These are phyloP conservation scores for Chloropsis hardwickii DNA, from an alignment of 2,113 vertebrate genomes.

Conservation along the genomic window DNA sequence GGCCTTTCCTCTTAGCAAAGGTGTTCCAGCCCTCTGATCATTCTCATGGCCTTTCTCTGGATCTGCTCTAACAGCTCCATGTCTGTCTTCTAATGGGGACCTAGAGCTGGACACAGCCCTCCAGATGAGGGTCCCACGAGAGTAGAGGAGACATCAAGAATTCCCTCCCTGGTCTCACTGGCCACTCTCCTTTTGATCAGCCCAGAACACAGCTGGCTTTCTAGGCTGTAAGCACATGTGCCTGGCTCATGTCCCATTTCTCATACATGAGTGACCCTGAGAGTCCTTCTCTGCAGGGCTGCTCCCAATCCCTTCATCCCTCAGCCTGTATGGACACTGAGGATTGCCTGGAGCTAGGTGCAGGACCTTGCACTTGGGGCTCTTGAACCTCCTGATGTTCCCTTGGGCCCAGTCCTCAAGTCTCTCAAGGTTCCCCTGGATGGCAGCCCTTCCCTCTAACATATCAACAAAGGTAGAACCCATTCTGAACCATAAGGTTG, in stretches of 20 bases:
- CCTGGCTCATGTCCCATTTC: background rate
- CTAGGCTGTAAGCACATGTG: background rate
- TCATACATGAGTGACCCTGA: background rate
- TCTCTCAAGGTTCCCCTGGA: background rate
- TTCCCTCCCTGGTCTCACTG: accelerated
- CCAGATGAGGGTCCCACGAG: background rate
- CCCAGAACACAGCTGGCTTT: background rate
- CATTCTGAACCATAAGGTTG: background rate
- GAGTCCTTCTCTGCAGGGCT: background rate
- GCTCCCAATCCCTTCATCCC: background rate
- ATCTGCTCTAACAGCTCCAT: background rate
- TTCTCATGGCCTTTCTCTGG: background rate
- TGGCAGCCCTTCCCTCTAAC: background rate
- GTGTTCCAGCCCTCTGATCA: background rate
- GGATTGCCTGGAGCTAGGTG: background rate
- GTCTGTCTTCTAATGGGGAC: background rate
- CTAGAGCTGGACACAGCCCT: background rate
- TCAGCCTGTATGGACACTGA: background rate
- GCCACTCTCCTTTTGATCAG: background rate
- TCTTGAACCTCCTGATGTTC: background rate
- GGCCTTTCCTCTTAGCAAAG: background rate
- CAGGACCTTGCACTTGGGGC: background rate
- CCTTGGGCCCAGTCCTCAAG: background rate
- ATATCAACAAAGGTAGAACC: background rate
- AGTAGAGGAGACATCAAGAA: background rate